phyloP scores from a whole-genome alignment of 1,140 invertebrate genomes.

The Procambarus virginalis region DNA sequence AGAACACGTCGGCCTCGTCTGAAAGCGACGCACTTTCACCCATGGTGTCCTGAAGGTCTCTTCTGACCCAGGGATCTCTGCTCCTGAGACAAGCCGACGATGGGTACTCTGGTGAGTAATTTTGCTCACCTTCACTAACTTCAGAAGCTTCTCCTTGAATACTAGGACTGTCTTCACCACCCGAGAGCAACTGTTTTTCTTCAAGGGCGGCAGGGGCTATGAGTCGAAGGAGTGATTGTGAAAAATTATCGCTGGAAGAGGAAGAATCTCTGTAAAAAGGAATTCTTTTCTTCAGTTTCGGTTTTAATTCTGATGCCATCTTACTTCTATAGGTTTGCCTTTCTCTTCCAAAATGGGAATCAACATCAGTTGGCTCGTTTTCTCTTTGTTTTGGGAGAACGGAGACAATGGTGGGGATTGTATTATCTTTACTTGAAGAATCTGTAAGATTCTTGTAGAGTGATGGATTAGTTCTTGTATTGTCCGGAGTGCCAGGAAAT shows the following conservation, averaged over 20 bases:
- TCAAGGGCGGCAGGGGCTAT: neutral
- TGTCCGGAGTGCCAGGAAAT: neutral
- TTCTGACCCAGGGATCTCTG: neutral
- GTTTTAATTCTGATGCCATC: slow-evolving; percentile 12
- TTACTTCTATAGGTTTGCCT: neutral
- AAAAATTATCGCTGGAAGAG: neutral
- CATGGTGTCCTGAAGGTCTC: neutral
- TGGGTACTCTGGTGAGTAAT: neutral
- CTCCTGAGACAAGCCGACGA: neutral
- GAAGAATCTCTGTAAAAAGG: neutral
- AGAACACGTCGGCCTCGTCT: slow-evolving; percentile 12
- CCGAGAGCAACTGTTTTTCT: neutral
- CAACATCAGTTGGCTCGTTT: neutral
- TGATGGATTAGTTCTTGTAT: neutral
- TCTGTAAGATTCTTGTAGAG: neutral
- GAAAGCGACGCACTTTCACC: neutral
- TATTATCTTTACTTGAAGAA: neutral
- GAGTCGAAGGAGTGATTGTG: slow-evolving; percentile 4
- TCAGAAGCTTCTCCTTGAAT: neutral
- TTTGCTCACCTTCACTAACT: neutral
- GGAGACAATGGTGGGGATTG: slow-evolving; percentile 26
- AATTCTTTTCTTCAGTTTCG: neutral
- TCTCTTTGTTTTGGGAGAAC: slow-evolving; percentile 37
- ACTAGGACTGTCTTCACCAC: neutral
- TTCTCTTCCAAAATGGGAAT: neutral